Conservation (phyloP, 2,888 invertebrate genomes). For the Latheticus oryzae region DNA sequence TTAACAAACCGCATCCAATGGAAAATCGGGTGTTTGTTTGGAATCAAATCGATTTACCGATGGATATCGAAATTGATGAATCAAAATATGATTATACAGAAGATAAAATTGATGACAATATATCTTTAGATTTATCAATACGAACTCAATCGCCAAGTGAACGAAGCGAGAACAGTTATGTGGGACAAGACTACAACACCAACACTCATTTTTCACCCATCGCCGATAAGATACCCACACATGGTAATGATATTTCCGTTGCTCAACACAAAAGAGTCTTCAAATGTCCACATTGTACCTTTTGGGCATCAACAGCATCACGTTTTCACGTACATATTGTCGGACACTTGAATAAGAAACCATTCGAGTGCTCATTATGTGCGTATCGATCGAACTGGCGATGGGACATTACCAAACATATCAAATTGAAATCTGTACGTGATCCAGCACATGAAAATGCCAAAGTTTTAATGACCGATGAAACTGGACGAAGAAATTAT, state of each 20-base stretch:
- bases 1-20: conserved; percentile 76
- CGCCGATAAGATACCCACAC: conserved; percentile 72
- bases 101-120: conserved; percentile 61
- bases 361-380: conserved; percentile 95
- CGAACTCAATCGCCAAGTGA: conserved; percentile 63
- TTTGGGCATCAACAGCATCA: conserved; percentile 93
- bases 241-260: conserved; percentile 69
- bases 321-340: conserved; percentile 95
- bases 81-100: conserved; percentile 62
- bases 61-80: conserved; percentile 61
- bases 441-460: conserved; percentile 85
- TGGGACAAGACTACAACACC: conserved; percentile 49
- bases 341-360: conserved; percentile 91
- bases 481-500: conserved; percentile 90
- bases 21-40: conserved; percentile 85
- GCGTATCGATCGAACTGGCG: conserved; percentile 96
- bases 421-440: conserved; percentile 87
- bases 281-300: conserved; percentile 92
- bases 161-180: conserved; percentile 57
- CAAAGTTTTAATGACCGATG: conserved; percentile 90
- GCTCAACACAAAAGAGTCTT: conserved; percentile 83
- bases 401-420: conserved; percentile 97
- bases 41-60: conserved; percentile 74
- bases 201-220: conserved; percentile 45
- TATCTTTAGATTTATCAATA: conserved; percentile 61